Conservation (phyloP, 2,113 vertebrate species). For the Pomatorhinus ruficollis region DNA sequence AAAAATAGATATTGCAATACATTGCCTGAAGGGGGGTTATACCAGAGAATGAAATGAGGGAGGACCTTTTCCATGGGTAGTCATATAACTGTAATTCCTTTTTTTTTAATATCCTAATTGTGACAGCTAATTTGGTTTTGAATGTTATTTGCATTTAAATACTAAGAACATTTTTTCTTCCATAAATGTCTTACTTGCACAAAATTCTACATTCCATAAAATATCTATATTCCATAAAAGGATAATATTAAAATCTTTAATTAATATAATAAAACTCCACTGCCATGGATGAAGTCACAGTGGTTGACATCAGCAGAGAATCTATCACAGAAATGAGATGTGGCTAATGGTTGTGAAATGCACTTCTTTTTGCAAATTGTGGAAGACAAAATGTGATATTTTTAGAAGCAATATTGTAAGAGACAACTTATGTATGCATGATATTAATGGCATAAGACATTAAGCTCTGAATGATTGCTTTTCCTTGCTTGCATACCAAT, state of each 20-base stretch:
- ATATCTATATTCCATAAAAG: background rate
- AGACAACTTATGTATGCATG: background rate
- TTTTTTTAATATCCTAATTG: background rate
- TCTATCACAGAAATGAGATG: conserved; percentile 6
- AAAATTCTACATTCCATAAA: background rate
- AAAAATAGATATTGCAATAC: background rate
- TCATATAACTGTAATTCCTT: background rate
- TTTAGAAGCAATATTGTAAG: conserved; percentile 38
- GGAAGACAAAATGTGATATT: background rate
- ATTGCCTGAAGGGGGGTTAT: background rate
- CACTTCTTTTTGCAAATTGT: background rate
- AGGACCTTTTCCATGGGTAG: background rate
- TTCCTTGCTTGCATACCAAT: background rate
- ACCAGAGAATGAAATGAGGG: background rate
- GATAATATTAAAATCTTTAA: background rate
- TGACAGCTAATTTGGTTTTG: background rate
- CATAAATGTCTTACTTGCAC: background rate
- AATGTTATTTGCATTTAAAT: background rate
- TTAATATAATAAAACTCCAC: background rate
- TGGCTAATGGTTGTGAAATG: background rate
- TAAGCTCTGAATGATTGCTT: background rate
- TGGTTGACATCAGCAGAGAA: background rate
- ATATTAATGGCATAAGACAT: conserved; percentile 34
- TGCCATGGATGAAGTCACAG: background rate
- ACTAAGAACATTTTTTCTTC: background rate